A percentile compares a stretch with the other conserved stretches of the same genome.
Conservation (phyloP, 1,140 invertebrate genomes). For the Drosophila tani region DNA sequence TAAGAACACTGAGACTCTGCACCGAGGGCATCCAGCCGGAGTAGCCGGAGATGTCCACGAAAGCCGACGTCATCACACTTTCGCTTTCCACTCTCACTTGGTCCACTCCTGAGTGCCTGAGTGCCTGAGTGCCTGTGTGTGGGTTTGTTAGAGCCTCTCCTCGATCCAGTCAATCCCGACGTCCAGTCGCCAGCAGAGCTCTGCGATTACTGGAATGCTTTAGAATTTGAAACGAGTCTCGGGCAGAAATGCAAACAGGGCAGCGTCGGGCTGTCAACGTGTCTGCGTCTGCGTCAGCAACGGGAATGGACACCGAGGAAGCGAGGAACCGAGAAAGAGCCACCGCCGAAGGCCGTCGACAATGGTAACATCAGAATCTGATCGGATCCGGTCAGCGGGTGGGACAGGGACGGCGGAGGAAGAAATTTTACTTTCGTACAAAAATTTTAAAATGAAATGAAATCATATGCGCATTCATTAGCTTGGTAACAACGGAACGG, state of each 20-base stretch:
- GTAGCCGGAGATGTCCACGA: neutral
- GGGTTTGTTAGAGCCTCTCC: slow-evolving; percentile 5
- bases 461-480: slow-evolving; percentile 13
- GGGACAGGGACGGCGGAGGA: neutral
- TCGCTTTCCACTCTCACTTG: slow-evolving; percentile 18
- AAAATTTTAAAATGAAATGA: slow-evolving; percentile 17
- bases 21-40: slow-evolving; percentile 1
- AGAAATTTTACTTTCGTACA: slow-evolving; percentile 13
- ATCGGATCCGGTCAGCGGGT: slow-evolving; percentile 2
- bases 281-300: slow-evolving; percentile 38
- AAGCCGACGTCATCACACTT: slow-evolving; percentile 22
- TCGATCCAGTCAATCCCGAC: slow-evolving; percentile 25
- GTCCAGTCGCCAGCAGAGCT: slow-evolving; percentile 62
- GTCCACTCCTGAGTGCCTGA: no score
- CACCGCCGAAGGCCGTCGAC: slow-evolving; percentile 4
- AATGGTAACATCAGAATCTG: slow-evolving; percentile 13
- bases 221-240: slow-evolving; percentile 66
- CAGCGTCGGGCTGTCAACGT: slow-evolving; percentile 32
- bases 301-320: neutral
- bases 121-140: neutral
- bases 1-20: slow-evolving; percentile 8
- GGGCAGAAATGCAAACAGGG: slow-evolving; percentile 50
- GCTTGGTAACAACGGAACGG: neutral
- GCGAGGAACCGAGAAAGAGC: slow-evolving; percentile 11
- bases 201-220: slow-evolving; percentile 65